Evolutionary conservation across 1,140 invertebrate genomes (phyloP).

Genomic region (Oncopodura yosiiana): DNA sequence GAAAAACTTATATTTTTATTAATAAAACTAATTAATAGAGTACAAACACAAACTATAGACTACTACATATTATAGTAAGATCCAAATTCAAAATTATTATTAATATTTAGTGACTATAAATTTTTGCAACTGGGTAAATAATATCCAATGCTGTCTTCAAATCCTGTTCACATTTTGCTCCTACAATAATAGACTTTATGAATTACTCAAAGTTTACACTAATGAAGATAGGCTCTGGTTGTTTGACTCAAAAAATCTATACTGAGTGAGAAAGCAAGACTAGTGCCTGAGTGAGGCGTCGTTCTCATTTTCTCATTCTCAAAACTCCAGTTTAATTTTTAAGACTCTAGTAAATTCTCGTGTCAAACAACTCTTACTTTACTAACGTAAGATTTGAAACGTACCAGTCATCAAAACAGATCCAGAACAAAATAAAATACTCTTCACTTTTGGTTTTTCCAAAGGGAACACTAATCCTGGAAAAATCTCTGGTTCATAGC

Average conservation of each 20-base stretch:
- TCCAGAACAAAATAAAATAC: constrained; percentile 18
- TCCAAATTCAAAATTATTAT: too few species aligned
- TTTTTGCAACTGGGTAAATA: constrained; percentile 13
- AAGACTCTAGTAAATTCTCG: background rate
- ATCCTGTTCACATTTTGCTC: constrained; percentile 16
- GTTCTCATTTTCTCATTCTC: too few species aligned
- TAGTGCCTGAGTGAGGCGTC: background rate
- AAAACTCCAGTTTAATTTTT: too few species aligned
- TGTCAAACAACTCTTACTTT: background rate
- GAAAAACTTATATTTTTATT: too few species aligned
- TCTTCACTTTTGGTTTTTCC: constrained; percentile 13
- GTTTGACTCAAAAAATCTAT: too few species aligned
- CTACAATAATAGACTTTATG: background rate
- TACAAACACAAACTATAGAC: too few species aligned
- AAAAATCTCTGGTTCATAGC: constrained; percentile 25
- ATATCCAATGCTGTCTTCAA: constrained; percentile 5
- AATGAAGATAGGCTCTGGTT: background rate
- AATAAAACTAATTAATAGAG: too few species aligned
- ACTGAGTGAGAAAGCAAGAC: too few species aligned
- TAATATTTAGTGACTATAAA: constrained; percentile 6
- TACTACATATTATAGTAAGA: too few species aligned
- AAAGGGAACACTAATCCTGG: constrained; percentile 16
- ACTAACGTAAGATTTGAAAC: background rate
- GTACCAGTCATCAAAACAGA: constrained; percentile 22
- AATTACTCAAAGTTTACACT: background rate